Percentiles rank a stretch among this genome's conserved stretches.
Evolutionary conservation across 2,113 vertebrate genomes (phyloP).

Genomic region (Anthoscopus minutus): DNA sequence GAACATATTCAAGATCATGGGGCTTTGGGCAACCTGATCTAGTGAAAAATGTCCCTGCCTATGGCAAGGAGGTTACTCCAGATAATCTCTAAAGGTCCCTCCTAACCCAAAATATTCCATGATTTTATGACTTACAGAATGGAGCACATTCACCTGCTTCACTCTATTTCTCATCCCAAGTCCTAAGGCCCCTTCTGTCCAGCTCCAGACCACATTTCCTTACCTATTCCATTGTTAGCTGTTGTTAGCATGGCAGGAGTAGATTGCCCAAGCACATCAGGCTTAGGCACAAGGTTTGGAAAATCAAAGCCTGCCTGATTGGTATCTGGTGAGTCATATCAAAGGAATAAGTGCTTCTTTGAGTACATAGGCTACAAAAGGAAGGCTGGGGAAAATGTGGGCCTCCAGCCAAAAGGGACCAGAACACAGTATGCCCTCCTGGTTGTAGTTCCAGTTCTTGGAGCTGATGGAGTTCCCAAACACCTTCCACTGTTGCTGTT

Average conservation of each 20-base stretch:
- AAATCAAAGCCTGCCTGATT: not conserved
- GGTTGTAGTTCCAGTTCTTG: not conserved
- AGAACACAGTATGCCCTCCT: not conserved
- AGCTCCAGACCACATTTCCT: not conserved
- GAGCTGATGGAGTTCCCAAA: not conserved
- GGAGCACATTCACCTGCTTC: not conserved
- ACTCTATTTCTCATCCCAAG: not conserved
- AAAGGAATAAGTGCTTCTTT: not conserved
- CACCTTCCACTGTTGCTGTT: not conserved
- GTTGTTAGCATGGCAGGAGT: not conserved
- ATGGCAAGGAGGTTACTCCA: accelerated
- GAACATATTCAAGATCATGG: not conserved
- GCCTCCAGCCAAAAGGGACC: not conserved
- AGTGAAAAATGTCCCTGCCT: not conserved
- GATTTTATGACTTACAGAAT: not conserved
- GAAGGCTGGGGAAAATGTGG: not conserved
- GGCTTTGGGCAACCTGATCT: not conserved
- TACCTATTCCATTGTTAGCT: not conserved
- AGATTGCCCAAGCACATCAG: accelerated
- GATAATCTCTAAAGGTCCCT: not conserved
- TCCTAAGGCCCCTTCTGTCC: not conserved
- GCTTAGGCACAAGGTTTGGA: not conserved
- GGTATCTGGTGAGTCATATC: not conserved
- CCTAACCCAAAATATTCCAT: not conserved
- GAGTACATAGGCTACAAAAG: accelerated